Evolutionary conservation across 2,888 invertebrate genomes (phyloP), one percentile per base, ranked within the genome.

Genomic region (Archips crataeganus): DNA sequence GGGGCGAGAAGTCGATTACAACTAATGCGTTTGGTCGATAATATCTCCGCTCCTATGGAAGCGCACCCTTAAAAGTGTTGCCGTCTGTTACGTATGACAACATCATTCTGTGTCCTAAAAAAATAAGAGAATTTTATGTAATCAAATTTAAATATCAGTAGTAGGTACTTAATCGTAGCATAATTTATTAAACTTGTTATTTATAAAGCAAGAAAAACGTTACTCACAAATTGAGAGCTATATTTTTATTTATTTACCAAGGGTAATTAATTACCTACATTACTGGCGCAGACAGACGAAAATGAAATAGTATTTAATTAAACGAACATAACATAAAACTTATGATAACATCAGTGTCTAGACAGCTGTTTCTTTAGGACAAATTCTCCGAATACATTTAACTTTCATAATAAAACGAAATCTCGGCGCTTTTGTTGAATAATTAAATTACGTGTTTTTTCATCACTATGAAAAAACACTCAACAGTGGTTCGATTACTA

Each of bases 361-460:
- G 71, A 66, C 71, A 4, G 60, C 39, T 39, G 6, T 54, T 61
- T 51, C 60, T 60, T 59, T 11, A 23, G 23, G 51, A 65, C 23
- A 51, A 34, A 45, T 54, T 54, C 66, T 59, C 23, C 13, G 54
- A 62, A 70, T 32, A 57, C 57, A 32, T 32, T 57, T 32, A 13
- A 61, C 61, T 51, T 45, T 49, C 45, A 9, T 49, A 45, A 62
- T 23, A 23, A 54, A 67, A 61, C 45, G 34, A 71, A 23, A 45
- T 61, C 54, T 45, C 34, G 10, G 36, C 42, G 36, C 67, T 72
- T 67, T 67, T 67, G 66, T 72, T 45, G 39, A 32, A 51, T 1
- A 66, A 23, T 23, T 23, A 23, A 23, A 23, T 23, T 23, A 23
- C 23, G 23, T 23, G 23, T 23, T 23, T 23, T 23, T 23, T 23